Conservation (phyloP, 2,113 vertebrate genomes). For the Pterocles orientalis region DNA sequence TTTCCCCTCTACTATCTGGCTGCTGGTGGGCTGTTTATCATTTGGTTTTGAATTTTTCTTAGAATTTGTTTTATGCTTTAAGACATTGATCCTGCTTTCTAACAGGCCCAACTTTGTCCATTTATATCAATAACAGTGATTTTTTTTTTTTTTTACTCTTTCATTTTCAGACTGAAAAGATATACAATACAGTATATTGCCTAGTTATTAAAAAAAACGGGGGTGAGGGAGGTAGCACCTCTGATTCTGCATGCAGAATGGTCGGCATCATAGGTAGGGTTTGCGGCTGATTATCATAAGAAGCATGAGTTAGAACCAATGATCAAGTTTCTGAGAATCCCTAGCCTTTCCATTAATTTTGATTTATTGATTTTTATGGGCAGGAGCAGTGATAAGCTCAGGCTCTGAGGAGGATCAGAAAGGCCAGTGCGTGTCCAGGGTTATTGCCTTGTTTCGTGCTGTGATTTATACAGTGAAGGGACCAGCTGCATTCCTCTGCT, state of each 20-base stretch:
- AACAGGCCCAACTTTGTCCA: neutral
- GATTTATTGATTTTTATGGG: constrained; percentile 40
- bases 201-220: neutral
- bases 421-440: neutral
- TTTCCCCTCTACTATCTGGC: neutral
- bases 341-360: constrained; percentile 36
- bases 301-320: neutral
- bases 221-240: neutral
- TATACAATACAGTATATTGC: neutral
- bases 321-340: neutral
- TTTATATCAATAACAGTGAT: neutral
- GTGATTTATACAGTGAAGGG: constrained; percentile 25
- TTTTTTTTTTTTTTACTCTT: neutral
- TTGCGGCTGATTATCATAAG: neutral
- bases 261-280: neutral
- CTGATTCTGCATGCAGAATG: neutral
- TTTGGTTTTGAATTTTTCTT: neutral
- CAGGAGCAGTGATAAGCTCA: neutral
- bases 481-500: constrained; percentile 4
- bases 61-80: neutral
- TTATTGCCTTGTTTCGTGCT: constrained; percentile 36
- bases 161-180: neutral
- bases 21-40: neutral
- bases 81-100: neutral
- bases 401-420: constrained; percentile 29